These are phyloP conservation scores for Urocolius indicus DNA, from an alignment of 2,113 vertebrate species.

Conservation along the genomic window DNA sequence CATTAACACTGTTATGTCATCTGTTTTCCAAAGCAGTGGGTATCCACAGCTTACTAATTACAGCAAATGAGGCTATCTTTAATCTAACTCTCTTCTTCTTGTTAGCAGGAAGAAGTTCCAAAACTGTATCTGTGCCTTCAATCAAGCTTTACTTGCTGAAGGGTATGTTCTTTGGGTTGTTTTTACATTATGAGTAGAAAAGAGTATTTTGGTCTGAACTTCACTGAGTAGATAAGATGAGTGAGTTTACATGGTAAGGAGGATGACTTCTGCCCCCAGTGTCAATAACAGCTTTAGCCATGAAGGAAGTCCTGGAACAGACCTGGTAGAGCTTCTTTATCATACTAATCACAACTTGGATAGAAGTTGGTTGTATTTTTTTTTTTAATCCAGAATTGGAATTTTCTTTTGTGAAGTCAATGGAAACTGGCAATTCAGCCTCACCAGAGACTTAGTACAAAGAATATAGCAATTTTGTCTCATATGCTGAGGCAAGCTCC, in stretches of 20 bases:
- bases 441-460: not conserved
- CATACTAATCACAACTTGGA: not conserved
- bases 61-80: not conserved
- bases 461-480: not conserved
- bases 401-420: not conserved
- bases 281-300: not conserved
- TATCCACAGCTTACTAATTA: not conserved
- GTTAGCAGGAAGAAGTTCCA: not conserved
- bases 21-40: not conserved
- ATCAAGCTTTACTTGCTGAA: not conserved
- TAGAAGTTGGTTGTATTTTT: not conserved
- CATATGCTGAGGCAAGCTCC: not conserved
- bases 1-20: not conserved
- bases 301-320: not conserved
- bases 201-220: not conserved
- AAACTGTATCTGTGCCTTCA: not conserved
- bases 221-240: not conserved
- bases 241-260: not conserved
- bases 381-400: not conserved
- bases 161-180: not conserved
- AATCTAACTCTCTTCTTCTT: not conserved
- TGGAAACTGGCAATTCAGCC: not conserved
- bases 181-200: not conserved
- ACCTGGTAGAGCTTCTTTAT: not conserved
- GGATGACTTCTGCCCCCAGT: not conserved